Evolutionary conservation across 1,140 invertebrate species (phyloP).

Genomic region (Druon quercuslanigerum): DNA sequence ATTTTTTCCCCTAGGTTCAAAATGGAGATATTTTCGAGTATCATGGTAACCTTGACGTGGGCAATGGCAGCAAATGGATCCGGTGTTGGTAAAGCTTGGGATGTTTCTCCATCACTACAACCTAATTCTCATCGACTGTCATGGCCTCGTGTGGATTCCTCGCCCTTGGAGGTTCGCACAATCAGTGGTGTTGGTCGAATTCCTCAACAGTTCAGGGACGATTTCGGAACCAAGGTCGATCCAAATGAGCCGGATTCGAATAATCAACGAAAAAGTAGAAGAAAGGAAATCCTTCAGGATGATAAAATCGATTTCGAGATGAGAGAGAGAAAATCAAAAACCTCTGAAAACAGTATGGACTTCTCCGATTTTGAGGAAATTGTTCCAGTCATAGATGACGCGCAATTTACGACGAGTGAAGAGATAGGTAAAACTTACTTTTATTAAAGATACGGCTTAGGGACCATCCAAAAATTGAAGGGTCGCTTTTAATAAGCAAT

Average conservation of each 20-base stretch:
- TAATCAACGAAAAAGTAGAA: neutral
- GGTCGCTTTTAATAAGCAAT: no score
- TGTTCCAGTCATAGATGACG: slow-evolving; percentile 17
- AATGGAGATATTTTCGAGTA: slow-evolving; percentile 35
- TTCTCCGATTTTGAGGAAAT: neutral
- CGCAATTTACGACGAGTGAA: neutral
- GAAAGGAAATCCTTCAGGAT: neutral
- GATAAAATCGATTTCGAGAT: neutral
- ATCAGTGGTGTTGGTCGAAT: slow-evolving; percentile 57
- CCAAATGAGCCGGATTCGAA: neutral
- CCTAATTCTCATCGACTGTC: slow-evolving; percentile 45
- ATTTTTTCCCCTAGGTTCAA: slow-evolving; percentile 16
- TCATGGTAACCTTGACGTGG: slow-evolving; percentile 36
- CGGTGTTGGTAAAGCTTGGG: slow-evolving; percentile 64
- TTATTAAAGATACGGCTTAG: neutral
- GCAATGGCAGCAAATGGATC: slow-evolving; percentile 42
- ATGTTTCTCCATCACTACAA: slow-evolving; percentile 52
- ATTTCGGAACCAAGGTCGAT: neutral
- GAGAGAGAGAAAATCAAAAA: neutral
- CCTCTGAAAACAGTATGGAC: neutral
- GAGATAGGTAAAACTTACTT: neutral
- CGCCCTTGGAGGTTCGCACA: slow-evolving; percentile 61
- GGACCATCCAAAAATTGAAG: no score
- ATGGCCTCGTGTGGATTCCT: slow-evolving; percentile 59
- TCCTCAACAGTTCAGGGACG: neutral